phyloP scores from a whole-genome alignment of 2,888 invertebrate genomes.

The Iphiclides podalirius region DNA sequence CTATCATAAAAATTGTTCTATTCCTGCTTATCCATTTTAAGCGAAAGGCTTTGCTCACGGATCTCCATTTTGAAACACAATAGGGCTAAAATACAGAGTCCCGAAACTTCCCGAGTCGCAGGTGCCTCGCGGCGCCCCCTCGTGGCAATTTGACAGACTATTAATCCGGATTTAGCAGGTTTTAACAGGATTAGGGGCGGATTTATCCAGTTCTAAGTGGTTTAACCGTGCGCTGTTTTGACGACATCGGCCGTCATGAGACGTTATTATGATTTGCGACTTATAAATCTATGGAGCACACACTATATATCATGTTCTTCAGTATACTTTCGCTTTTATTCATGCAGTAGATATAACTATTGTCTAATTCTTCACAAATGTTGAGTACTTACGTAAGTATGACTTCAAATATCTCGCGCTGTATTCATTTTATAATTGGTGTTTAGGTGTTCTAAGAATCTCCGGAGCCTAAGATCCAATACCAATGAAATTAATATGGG shows the following conservation, averaged over 20 bases:
- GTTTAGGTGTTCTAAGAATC: too few species aligned
- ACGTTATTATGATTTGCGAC: constrained; percentile 25
- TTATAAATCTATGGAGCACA: not conserved
- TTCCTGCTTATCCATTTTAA: too few species aligned
- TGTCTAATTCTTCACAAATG: too few species aligned
- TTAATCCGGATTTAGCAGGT: constrained; percentile 72
- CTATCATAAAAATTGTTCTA: too few species aligned
- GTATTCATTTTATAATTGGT: too few species aligned
- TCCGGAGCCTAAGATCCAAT: too few species aligned
- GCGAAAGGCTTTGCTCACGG: constrained; percentile 1
- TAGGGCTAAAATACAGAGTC: constrained; percentile 32
- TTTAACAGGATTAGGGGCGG: constrained; percentile 59
- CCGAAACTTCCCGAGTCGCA: constrained; percentile 43
- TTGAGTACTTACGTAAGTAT: too few species aligned
- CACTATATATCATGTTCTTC: too few species aligned
- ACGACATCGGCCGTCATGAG: constrained; percentile 28
- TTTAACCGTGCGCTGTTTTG: constrained; percentile 42
- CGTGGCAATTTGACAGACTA: constrained; percentile 74
- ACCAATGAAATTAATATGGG: too few species aligned
- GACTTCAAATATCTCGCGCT: too few species aligned
- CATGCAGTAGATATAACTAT: too few species aligned
- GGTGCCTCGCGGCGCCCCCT: constrained; percentile 60
- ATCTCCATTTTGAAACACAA: constrained; percentile 35
- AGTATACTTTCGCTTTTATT: too few species aligned
- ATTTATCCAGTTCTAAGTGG: constrained; percentile 58